Conservation (phyloP, 2,113 vertebrate species). For the Picathartes gymnocephalus region DNA sequence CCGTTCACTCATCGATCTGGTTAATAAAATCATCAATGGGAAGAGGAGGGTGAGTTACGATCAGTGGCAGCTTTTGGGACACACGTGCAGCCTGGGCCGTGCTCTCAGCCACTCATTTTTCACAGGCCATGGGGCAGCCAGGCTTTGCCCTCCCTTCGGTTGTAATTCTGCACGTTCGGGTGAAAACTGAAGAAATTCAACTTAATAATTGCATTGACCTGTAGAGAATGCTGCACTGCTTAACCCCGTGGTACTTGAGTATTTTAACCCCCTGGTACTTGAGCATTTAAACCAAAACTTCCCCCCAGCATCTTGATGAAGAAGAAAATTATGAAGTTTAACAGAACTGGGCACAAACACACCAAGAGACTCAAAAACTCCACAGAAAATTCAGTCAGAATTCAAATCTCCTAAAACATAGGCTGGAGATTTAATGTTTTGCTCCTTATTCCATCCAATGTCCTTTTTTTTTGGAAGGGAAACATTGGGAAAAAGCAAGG, state of each 20-base stretch:
- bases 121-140: neutral
- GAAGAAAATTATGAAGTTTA: neutral
- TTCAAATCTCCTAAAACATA: neutral
- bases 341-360: neutral
- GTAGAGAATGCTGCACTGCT: neutral
- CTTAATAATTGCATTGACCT: neutral
- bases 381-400: neutral
- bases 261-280: neutral
- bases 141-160: neutral
- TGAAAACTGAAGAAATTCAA: neutral
- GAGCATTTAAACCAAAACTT: neutral
- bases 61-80: neutral
- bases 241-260: neutral
- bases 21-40: constrained; percentile 35
- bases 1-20: neutral
- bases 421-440: neutral
- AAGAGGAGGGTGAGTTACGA: neutral
- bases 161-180: neutral
- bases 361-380: neutral
- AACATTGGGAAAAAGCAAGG: neutral
- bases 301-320: too few species aligned
- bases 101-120: neutral
- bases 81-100: neutral
- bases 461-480: neutral
- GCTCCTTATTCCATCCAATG: neutral